Evolutionary conservation across 2,797 vertebrate species (phyloP).

Genomic region (Malacoraja senta): DNA sequence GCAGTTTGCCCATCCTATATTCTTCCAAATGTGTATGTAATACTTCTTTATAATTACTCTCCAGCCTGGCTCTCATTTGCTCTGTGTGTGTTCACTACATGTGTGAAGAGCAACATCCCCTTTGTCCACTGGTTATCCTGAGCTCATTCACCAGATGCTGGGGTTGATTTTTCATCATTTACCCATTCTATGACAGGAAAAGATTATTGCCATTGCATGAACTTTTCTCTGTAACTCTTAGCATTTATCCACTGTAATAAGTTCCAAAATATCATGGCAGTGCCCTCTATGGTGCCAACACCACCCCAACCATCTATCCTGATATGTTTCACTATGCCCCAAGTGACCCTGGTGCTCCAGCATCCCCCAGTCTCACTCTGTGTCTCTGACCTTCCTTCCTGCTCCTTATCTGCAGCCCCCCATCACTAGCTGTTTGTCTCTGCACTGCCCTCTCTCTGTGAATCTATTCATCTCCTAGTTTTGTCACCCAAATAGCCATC

Average conservation of each 20-base stretch:
- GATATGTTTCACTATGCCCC: neutral
- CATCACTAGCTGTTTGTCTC: neutral
- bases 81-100: too few species aligned
- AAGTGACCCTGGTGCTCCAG: too few species aligned
- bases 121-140: neutral
- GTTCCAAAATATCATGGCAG: too few species aligned
- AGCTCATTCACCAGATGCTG: neutral
- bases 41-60: neutral
- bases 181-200: too few species aligned
- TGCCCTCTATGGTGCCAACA: neutral
- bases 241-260: too few species aligned
- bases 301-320: neutral
- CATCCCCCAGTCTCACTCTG: neutral
- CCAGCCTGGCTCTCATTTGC: neutral
- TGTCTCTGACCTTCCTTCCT: neutral
- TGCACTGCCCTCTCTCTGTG: neutral
- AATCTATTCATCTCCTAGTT: neutral
- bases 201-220: too few species aligned
- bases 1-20: too few species aligned
- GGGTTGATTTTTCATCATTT: too few species aligned
- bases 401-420: too few species aligned
- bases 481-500: neutral
- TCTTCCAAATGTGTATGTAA: neutral
- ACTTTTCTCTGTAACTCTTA: too few species aligned
- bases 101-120: too few species aligned